Percentiles rank a stretch among this genome's conserved stretches.
These are phyloP conservation scores for Trileptium ribeirensis DNA, from an alignment of 2,888 invertebrate genomes.

Conservation along the genomic window DNA sequence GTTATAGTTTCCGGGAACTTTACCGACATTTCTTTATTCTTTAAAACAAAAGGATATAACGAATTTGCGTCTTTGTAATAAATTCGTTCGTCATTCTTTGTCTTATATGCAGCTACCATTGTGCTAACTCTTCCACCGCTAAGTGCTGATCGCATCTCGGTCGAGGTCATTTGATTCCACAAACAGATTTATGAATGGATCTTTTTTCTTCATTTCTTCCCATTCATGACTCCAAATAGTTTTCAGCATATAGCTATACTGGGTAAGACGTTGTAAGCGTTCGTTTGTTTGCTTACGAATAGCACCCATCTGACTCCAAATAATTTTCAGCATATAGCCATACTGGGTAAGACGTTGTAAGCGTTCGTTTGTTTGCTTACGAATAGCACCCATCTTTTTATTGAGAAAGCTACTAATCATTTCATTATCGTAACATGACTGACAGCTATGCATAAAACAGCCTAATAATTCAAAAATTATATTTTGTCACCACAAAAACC, in stretches of 20 bases:
- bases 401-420: not conserved
- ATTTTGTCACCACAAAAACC: conserved; percentile 15
- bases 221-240: conserved; percentile 43
- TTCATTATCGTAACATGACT: not conserved
- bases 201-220: conserved; percentile 27
- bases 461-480: conserved; percentile 35
- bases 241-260: too few relatives aligned
- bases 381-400: not conserved
- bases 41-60: conserved; percentile 43
- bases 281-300: too few relatives aligned
- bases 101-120: conserved; percentile 37
- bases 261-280: too few relatives aligned
- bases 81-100: conserved; percentile 32
- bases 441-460: conserved; percentile 38
- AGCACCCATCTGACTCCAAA: too few relatives aligned
- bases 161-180: not conserved
- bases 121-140: conserved; percentile 43
- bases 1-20: conserved; percentile 18
- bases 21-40: conserved; percentile 38
- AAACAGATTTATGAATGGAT: not conserved
- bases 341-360: not conserved
- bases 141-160: too few relatives aligned
- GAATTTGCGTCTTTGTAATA: conserved; percentile 40
- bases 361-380: not conserved
- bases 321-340: conserved; percentile 32